phyloP scores from a whole-genome alignment of 2,888 invertebrate species.

The Toxonevra muliebris region DNA sequence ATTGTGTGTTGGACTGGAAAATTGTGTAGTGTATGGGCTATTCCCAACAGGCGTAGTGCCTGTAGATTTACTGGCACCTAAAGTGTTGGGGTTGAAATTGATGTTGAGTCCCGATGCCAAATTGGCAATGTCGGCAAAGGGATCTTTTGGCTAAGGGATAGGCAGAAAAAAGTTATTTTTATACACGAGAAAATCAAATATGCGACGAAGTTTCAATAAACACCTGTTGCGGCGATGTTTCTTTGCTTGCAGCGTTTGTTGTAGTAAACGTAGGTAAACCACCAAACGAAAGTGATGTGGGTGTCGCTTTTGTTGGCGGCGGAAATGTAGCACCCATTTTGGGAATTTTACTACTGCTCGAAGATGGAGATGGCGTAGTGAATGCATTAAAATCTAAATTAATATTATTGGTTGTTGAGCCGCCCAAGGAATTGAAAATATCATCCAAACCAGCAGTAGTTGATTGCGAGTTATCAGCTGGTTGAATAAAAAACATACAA shows the following conservation, averaged over 20 bases:
- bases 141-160: conserved; percentile 67
- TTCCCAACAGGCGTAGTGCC: conserved; percentile 57
- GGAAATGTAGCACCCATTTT: conserved; percentile 17
- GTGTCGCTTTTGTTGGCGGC: conserved; percentile 42
- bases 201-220: conserved; percentile 41
- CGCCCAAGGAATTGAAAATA: conserved; percentile 70
- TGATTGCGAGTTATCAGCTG: conserved; percentile 48
- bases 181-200: background rate
- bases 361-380: conserved; percentile 38
- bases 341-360: conserved; percentile 24
- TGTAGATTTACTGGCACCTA: conserved; percentile 56
- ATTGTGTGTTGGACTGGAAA: conserved; percentile 63
- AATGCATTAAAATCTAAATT: conserved; percentile 52
- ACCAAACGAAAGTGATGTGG: conserved; percentile 44
- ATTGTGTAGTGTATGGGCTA: conserved; percentile 62
- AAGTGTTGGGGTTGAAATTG: conserved; percentile 59
- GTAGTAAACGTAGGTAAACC: conserved; percentile 47
- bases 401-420: conserved; percentile 40
- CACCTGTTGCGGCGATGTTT: conserved; percentile 68
- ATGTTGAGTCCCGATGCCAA: conserved; percentile 63
- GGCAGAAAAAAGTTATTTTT: background rate
- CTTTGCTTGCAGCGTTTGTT: conserved; percentile 50
- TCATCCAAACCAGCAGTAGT: conserved; percentile 68
- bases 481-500: background rate
- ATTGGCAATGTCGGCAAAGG: conserved; percentile 77